Base-by-base conservation (phyloP, 1,140 invertebrate genomes). In the Colletes gigas region DNA sequence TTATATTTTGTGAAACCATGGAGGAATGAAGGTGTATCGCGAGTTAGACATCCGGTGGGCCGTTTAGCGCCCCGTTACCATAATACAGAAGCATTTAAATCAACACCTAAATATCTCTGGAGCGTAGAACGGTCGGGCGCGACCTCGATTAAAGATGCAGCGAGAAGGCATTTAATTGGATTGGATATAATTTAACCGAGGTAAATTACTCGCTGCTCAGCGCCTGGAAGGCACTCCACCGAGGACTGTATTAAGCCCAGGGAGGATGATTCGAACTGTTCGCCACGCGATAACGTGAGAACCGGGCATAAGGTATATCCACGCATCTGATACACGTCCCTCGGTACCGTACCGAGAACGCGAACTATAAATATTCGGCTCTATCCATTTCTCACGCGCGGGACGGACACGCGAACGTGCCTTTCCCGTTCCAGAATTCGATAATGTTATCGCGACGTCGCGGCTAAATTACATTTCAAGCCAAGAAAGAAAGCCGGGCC, bases 261-360 rank as follows among this genome's bases (percentile, higher is more conserved):
- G 69, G 70, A 73, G 63, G 73, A 72, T 57, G 54, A 83, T 59
- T 72, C 69, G 82, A 77, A 82, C 30, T 30, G 82, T 66, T 57
- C n/a, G 75, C 84, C 86, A 84, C 78, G 81, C 85, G 82, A 87
- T 87, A 87, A 87, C 86, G 86, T 87, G 86, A 86, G 85, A 84
- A 87, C 76, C 30, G 67, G 77, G 70, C 85, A 84, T 85, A 87
- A 87, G 79, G 83, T 82, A 60, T 60, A 74, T 62, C 83, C 83
- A 74, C 62, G 80, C 84, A 75, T 57, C 76, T 76, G 82, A 77
- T 81, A 75, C 57, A 76, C 70, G 57, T 73, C 21, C 79, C 74
- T 50, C 72, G 30, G 70, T 78, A 82, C 71, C 67, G 69, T 86
- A 67, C 73, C 70, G 67, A 60, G 73, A 81, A 86, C 78, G 30